A percentile compares a stretch with the other conserved stretches of the same genome.
phyloP scores from a whole-genome alignment of 2,113 vertebrate genomes.

The Acrocephalus arundinaceus region DNA sequence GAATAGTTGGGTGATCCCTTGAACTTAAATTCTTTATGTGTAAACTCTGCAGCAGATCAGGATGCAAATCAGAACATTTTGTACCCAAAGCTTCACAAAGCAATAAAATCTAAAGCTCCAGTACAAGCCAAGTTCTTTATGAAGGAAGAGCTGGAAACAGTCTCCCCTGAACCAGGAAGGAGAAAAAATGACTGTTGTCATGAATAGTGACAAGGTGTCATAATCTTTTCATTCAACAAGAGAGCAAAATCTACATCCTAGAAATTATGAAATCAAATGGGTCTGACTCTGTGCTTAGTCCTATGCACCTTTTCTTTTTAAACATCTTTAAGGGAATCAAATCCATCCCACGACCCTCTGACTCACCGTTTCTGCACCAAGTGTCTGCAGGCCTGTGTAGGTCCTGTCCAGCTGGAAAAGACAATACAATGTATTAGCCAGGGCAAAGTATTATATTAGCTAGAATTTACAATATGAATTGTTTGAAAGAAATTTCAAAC shows the following conservation, averaged over 20 bases:
- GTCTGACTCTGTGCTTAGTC: not conserved
- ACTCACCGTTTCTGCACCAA: constrained; percentile 96
- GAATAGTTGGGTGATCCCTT: not conserved
- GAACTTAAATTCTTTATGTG: not conserved
- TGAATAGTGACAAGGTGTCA: not conserved
- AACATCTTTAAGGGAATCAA: not conserved
- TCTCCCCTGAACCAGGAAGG: not conserved
- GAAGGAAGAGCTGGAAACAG: not conserved
- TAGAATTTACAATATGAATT: not conserved
- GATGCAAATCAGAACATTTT: not conserved
- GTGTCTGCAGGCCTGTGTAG: constrained; percentile 96
- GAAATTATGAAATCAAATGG: not conserved
- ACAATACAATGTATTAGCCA: not conserved
- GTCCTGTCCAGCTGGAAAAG: constrained; percentile 91
- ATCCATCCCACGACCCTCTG: not conserved
- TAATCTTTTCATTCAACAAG: not conserved
- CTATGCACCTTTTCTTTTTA: not conserved
- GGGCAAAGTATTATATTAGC: not conserved
- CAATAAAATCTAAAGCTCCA: not conserved
- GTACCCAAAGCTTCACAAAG: not conserved
- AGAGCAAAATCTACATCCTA: not conserved
- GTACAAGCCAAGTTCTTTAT: not conserved
- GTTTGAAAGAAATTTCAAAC: not conserved
- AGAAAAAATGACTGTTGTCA: not conserved
- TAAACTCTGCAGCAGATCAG: not conserved